phyloP scores from a whole-genome alignment of 2,888 invertebrate species.

The Apoda limacodes region DNA sequence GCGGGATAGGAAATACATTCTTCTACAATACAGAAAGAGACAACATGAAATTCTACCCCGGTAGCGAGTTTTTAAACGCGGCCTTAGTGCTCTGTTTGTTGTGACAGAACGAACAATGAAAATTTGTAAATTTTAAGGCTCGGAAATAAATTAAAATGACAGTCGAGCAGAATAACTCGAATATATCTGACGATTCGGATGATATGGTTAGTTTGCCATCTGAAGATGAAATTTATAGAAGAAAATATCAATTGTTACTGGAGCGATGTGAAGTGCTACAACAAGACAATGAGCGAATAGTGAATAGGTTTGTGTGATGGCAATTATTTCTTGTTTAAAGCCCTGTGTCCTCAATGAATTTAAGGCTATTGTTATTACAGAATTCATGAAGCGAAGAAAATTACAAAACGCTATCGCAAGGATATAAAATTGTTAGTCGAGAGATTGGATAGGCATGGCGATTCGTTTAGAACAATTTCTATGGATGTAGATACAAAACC shows the following conservation, averaged over 20 bases:
- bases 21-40: too few species aligned
- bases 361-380: constrained; percentile 48
- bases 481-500: constrained; percentile 67
- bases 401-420: constrained; percentile 74
- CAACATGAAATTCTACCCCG: too few species aligned
- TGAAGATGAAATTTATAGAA: constrained; percentile 77
- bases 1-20: too few species aligned
- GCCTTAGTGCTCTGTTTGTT: too few species aligned
- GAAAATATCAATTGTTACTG: constrained; percentile 78
- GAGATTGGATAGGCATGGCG: constrained; percentile 76
- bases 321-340: too few species aligned
- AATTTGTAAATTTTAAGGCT: constrained; percentile 56
- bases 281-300: constrained; percentile 81
- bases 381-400: constrained; percentile 78
- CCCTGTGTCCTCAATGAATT: too few species aligned
- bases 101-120: too few species aligned
- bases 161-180: constrained; percentile 64
- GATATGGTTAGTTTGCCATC: constrained; percentile 67
- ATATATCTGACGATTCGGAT: constrained; percentile 68
- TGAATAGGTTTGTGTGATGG: constrained; percentile 71
- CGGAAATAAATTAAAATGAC: constrained; percentile 70
- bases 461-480: constrained; percentile 74
- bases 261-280: constrained; percentile 82
- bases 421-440: constrained; percentile 77
- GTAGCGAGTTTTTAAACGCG: too few species aligned